phyloP scores from a whole-genome alignment of 1,140 invertebrate species.

The Druon quercuslanigerum region DNA sequence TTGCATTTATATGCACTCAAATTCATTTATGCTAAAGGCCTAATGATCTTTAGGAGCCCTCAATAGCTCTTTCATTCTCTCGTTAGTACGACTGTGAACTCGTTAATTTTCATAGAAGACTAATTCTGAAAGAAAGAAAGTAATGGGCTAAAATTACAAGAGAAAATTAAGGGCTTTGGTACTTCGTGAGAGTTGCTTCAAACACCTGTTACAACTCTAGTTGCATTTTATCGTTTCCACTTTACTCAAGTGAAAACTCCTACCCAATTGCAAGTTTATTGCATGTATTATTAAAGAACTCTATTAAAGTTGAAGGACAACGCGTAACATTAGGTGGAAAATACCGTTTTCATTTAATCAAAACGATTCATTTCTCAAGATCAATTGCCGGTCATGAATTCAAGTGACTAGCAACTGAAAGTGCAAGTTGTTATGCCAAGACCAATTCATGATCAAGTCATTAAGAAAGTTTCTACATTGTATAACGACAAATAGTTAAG shows the following conservation, averaged over 20 bases:
- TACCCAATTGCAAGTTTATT: neutral
- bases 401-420: neutral
- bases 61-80: slow-evolving; percentile 1
- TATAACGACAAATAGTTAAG: too few species aligned
- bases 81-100: neutral
- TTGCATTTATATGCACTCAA: neutral
- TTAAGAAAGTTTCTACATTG: too few species aligned
- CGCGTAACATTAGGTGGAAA: neutral
- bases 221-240: slow-evolving; percentile 24
- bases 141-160: slow-evolving; percentile 11
- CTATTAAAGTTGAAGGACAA: neutral
- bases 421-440: too few species aligned
- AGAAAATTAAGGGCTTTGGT: slow-evolving; percentile 5
- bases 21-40: neutral
- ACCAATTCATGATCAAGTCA: too few species aligned
- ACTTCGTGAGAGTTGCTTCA: slow-evolving; percentile 12
- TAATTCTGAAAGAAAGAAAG: slow-evolving; percentile 4
- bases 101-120: neutral
- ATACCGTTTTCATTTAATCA: neutral
- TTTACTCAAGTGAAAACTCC: neutral
- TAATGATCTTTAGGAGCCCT: neutral
- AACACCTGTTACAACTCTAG: slow-evolving; percentile 21
- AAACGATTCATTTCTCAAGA: too few species aligned
- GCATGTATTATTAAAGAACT: neutral
- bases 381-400: too few species aligned